Conservation (phyloP, 2,888 invertebrate species). For the Nephrotoma appendiculata region DNA sequence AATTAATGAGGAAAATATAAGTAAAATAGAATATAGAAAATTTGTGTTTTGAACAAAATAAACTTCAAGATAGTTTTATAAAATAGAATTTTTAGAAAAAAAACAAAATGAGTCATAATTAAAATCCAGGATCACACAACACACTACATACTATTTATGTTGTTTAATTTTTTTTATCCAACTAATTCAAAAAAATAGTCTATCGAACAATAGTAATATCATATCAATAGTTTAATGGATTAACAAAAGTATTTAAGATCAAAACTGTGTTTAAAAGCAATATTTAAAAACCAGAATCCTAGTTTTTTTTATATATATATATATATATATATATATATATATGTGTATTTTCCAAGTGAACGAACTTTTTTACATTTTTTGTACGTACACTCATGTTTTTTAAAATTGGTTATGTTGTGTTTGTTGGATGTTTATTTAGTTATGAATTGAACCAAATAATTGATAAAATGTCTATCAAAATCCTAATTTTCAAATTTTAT, state of each 20-base stretch:
- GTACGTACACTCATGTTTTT: background rate
- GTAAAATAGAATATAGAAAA: background rate
- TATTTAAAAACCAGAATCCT: background rate
- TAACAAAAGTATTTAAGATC: background rate
- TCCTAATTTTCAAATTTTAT: background rate
- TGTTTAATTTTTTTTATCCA: background rate
- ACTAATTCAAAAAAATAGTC: background rate
- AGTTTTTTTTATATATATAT: background rate
- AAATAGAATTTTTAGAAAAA: background rate
- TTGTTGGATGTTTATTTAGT: background rate
- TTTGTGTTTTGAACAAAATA: background rate
- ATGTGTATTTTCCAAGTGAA: background rate
- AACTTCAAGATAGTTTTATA: background rate
- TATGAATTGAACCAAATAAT: background rate
- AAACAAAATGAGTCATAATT: background rate
- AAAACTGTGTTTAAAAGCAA: background rate
- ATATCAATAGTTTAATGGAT: background rate
- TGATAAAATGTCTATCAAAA: too few species aligned
- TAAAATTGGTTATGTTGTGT: background rate
- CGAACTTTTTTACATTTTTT: background rate
- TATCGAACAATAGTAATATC: background rate
- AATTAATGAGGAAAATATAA: background rate
- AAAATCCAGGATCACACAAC: background rate
- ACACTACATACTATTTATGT: background rate
- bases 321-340: background rate